Percentiles rank a stretch among this genome's conserved stretches.
Conservation (phyloP, 2,888 invertebrate genomes). For the Nomada lathburiana region DNA sequence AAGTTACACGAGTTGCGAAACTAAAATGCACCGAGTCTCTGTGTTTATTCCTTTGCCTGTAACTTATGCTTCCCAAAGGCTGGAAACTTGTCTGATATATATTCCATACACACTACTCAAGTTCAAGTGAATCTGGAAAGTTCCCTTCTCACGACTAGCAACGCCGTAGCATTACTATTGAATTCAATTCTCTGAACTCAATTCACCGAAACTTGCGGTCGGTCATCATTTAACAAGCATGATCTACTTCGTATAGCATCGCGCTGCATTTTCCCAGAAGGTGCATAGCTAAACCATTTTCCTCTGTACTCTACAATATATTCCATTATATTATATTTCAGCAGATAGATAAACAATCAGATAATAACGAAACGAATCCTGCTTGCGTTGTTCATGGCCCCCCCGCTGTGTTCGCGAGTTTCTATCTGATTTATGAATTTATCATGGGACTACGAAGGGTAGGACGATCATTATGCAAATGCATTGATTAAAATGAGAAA, state of each 20-base stretch:
- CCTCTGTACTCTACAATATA: neutral
- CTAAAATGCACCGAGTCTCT: constrained; percentile 7
- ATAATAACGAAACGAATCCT: constrained; percentile 14
- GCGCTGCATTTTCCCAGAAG: neutral
- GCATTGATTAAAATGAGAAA: constrained; percentile 21
- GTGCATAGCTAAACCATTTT: neutral
- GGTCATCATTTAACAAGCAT: constrained; percentile 13
- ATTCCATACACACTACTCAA: constrained; percentile 7
- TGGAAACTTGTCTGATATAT: constrained; percentile 7
- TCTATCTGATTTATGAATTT: constrained; percentile 36
- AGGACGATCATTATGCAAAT: constrained; percentile 45
- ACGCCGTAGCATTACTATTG: neutral
- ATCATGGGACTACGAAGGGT: constrained; percentile 23
- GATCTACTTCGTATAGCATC: constrained; percentile 1
- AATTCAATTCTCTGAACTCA: constrained; percentile 12
- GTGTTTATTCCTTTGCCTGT: constrained; percentile 3
- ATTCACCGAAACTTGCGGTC: constrained; percentile 4
- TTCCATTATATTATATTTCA: too few relatives aligned
- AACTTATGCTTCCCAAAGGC: neutral
- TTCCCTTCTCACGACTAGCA: constrained; percentile 12
- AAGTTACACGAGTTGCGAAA: constrained; percentile 10
- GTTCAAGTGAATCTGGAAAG: constrained; percentile 32
- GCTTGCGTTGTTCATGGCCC: neutral
- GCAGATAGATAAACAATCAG: neutral
- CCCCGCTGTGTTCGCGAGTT: neutral